A percentile compares a stretch with the other conserved stretches of the same genome.
phyloP scores from a whole-genome alignment of 2,888 invertebrate genomes.

The Yponomeuta malinellus region DNA sequence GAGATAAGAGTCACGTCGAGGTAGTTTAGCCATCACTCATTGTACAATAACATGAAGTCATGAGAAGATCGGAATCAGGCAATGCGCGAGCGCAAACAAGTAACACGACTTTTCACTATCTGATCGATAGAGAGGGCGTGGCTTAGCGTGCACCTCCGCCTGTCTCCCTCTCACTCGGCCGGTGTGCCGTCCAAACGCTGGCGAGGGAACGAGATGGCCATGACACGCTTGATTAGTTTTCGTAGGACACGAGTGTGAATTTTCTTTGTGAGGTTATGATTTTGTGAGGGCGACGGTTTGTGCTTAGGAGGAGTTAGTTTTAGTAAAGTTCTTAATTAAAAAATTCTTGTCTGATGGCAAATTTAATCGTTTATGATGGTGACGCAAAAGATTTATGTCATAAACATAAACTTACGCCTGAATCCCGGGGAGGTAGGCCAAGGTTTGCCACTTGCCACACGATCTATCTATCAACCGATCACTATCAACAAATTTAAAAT shows the following conservation, averaged over 20 bases:
- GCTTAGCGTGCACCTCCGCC: constrained; percentile 33
- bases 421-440: too few species aligned
- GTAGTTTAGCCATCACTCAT: too few species aligned
- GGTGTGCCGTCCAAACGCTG: constrained; percentile 14
- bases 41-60: constrained; percentile 35
- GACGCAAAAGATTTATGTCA: too few species aligned
- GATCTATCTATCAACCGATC: too few species aligned
- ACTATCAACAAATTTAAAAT: too few species aligned
- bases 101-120: constrained; percentile 49
- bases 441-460: too few species aligned
- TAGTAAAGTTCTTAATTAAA: background rate
- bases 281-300: background rate
- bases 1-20: too few species aligned
- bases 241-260: constrained; percentile 16
- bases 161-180: constrained; percentile 32
- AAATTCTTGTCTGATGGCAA: too few species aligned
- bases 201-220: constrained; percentile 38
- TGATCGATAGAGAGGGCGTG: constrained; percentile 66
- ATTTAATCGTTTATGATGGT: too few species aligned
- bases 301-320: background rate
- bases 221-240: constrained; percentile 52
- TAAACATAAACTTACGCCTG: too few species aligned
- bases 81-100: constrained; percentile 52
- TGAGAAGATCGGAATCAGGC: constrained; percentile 53
- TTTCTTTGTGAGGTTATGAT: constrained; percentile 12